Evolutionary conservation across 2,113 vertebrate genomes (phyloP), one percentile per base, ranked within the genome.

Genomic region (Marcusenius ussheri): DNA sequence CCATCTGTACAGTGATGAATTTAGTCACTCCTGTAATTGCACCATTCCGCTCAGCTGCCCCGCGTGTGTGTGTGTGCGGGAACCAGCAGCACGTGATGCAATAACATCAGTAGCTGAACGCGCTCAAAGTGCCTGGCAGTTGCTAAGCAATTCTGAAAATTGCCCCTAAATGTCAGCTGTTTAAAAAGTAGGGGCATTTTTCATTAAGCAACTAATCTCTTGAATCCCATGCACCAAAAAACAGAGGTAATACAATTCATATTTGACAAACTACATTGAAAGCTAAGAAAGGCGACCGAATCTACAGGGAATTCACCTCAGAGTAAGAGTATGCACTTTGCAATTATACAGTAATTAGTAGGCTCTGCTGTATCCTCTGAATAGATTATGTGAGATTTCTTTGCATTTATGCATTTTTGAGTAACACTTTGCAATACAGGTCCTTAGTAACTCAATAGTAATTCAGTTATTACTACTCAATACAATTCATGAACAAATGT

Each of bases 131-230:
- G 47, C 84, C 84, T 15, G n/a, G 2, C 27, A 87, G 27, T 35
- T 56, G 49, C 50, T 51, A 87, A 39, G 17, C 47, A 56, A 87
- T 53, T 87, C 85, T 3, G 85, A 35, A 51, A 31, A 53, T n/a
- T 56, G 50, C n/a, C 27, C 31, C 31, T 50, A 87, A 87, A 53
- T 47, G 11, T 56, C 27, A 35, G 24, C n/a, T 31, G 3, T 35
- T 66, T 66, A 11, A 62, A 88, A 31, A 39, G 53, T 24, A 35
- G n/a, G 85, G 21, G 35, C 9, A 24, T 66, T 45, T 62, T 45
- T n/a, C 53, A 87, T 70, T 70, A 70, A 66, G n/a, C 84, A 46
- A 11, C 47, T 31, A 35, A 87, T 51, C 85, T 87, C 85, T 87
- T 53, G 6, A 87, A 87, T 49, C 9, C 84, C 8, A 50, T 47